These are phyloP conservation scores for Diarsia rubi DNA, from an alignment of 2,888 invertebrate species.

Conservation along the genomic window DNA sequence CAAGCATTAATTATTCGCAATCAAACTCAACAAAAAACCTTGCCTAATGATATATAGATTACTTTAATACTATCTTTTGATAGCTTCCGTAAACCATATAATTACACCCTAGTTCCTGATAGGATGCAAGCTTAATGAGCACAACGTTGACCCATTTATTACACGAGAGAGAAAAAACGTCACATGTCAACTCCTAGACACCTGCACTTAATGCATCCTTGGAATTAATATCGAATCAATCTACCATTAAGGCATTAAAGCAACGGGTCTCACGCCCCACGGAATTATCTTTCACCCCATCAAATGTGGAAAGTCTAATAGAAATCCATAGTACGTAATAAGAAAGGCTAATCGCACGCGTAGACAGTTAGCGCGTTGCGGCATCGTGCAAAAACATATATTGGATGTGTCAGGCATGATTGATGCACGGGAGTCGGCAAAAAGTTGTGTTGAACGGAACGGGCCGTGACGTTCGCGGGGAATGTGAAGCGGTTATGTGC, in stretches of 20 bases:
- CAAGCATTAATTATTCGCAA: conserved; percentile 66
- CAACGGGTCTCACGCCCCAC: conserved; percentile 87
- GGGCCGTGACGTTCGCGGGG: conserved; percentile 84
- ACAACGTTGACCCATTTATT: conserved; percentile 70
- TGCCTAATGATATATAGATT: conserved; percentile 67
- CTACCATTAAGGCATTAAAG: conserved; percentile 80
- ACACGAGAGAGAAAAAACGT: conserved; percentile 71
- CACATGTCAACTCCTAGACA: conserved; percentile 79
- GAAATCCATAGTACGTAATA: conserved; percentile 88
- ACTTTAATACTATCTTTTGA: conserved; percentile 61
- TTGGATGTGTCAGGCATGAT: conserved; percentile 91
- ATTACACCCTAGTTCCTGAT: conserved; percentile 67
- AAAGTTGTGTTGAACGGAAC: conserved; percentile 85
- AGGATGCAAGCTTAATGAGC: conserved; percentile 62
- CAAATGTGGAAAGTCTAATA: conserved; percentile 90
- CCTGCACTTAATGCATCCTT: conserved; percentile 70
- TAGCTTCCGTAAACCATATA: conserved; percentile 66
- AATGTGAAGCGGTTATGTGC: conserved; percentile 70
- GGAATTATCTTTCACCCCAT: conserved; percentile 90
- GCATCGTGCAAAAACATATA: conserved; percentile 87
- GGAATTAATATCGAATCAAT: conserved; percentile 90
- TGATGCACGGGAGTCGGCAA: conserved; percentile 82
- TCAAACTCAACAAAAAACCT: conserved; percentile 56
- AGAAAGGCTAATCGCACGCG: conserved; percentile 87
- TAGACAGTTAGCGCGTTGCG: conserved; percentile 79